Percentiles rank a stretch among this genome's conserved stretches.
These are phyloP conservation scores for Mobula hypostoma DNA, from an alignment of 2,113 vertebrate genomes.

Conservation along the genomic window DNA sequence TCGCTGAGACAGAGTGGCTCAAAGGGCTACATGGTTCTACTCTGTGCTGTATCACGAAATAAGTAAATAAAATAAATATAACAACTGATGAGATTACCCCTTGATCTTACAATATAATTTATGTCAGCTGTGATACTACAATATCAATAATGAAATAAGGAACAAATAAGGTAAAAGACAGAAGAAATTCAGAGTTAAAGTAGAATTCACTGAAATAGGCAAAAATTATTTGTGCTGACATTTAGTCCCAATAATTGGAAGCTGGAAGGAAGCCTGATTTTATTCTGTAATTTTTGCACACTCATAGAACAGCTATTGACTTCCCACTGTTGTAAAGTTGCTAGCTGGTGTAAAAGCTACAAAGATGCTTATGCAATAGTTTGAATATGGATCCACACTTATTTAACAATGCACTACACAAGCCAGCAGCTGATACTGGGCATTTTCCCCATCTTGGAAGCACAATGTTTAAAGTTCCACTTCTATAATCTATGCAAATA, in stretches of 20 bases:
- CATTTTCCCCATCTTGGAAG: neutral
- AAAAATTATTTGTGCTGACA: conserved; percentile 10
- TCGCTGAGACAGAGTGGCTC: too few relatives aligned
- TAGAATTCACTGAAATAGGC: conserved; percentile 3
- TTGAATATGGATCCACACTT: neutral
- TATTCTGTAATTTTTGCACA: neutral
- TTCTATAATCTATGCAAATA: neutral
- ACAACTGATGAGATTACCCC: neutral
- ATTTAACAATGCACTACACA: neutral
- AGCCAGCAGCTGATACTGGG: too few relatives aligned
- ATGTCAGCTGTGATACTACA: neutral
- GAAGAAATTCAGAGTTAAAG: neutral
- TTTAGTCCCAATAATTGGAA: neutral
- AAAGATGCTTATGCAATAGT: neutral
- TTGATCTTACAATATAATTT: neutral
- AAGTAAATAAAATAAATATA: too few relatives aligned
- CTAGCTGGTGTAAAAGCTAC: neutral
- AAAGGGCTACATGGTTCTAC: too few relatives aligned
- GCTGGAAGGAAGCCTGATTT: neutral
- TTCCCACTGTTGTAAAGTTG: neutral
- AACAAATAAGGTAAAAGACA: neutral
- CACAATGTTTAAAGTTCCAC: neutral
- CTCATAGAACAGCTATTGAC: neutral
- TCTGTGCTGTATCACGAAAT: too few relatives aligned
- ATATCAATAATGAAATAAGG: neutral